phyloP scores from a whole-genome alignment of 2,113 vertebrate species.

The Macrotus californicus region DNA sequence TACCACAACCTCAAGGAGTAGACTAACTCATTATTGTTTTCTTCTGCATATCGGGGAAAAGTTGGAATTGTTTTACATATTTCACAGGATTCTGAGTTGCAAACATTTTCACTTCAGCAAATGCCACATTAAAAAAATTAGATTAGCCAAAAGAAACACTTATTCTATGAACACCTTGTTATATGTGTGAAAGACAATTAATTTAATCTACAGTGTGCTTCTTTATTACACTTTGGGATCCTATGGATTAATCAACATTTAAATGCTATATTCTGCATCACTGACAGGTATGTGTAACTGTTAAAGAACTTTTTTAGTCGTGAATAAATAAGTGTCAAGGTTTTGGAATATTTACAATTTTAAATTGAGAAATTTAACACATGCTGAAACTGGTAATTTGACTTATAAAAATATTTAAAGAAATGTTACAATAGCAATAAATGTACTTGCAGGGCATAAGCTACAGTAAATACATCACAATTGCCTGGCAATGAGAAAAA shows the following conservation, averaged over 20 bases:
- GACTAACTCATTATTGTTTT: background rate
- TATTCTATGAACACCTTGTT: conserved; percentile 20
- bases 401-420: conserved; percentile 40
- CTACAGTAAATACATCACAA: background rate
- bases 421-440: background rate
- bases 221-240: conserved; percentile 39
- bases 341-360: conserved; percentile 30
- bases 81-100: conserved; percentile 20
- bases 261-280: background rate
- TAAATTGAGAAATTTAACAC: conserved; percentile 22
- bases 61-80: conserved; percentile 54
- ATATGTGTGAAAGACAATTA: conserved; percentile 52
- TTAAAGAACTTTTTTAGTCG: conserved; percentile 13
- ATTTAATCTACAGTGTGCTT: conserved; percentile 33
- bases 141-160: conserved; percentile 28
- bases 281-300: background rate
- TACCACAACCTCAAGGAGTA: background rate
- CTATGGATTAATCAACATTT: conserved; percentile 24
- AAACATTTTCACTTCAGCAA: conserved; percentile 18
- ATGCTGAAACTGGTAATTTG: conserved; percentile 32
- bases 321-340: background rate
- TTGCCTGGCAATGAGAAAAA: background rate
- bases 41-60: background rate
- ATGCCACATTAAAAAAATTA: conserved; percentile 39
- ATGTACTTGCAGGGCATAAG: background rate